A percentile compares a stretch with the other conserved stretches of the same genome.
phyloP scores from a whole-genome alignment of 2,888 invertebrate genomes.

The Glaucopsyche alexis region DNA sequence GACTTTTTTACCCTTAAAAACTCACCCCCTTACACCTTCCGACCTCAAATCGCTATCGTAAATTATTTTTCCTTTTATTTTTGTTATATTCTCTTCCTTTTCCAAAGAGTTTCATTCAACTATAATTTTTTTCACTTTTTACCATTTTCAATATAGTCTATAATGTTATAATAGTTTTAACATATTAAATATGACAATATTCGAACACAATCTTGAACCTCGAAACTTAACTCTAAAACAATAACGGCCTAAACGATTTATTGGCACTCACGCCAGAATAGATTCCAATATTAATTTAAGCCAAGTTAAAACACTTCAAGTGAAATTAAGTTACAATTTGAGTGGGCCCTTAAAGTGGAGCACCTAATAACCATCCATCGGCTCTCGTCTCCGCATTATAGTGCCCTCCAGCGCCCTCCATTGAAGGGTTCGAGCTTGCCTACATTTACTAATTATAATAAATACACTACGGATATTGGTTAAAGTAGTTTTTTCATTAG shows the following conservation, averaged over 20 bases:
- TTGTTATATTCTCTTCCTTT: too few relatives aligned
- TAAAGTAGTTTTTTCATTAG: background rate
- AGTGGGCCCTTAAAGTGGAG: constrained; percentile 4
- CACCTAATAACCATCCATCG: constrained; percentile 25
- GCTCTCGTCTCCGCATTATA: constrained; percentile 14
- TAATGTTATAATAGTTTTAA: background rate
- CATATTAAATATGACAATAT: background rate
- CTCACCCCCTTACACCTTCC: too few relatives aligned
- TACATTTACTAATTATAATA: constrained; percentile 11
- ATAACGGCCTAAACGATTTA: constrained; percentile 4
- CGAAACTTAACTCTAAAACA: background rate
- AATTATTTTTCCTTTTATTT: too few relatives aligned
- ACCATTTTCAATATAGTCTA: too few relatives aligned
- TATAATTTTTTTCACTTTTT: too few relatives aligned
- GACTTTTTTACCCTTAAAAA: too few relatives aligned
- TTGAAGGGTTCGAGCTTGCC: background rate
- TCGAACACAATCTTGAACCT: background rate
- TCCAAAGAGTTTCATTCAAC: too few relatives aligned
- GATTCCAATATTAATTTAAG: constrained; percentile 9
- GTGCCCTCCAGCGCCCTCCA: constrained; percentile 23
- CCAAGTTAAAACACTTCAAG: constrained; percentile 9
- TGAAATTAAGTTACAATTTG: constrained; percentile 25
- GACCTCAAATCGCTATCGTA: too few relatives aligned
- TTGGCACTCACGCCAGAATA: background rate
- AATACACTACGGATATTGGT: background rate